These are phyloP conservation scores for Ennomos quercinarius DNA, from an alignment of 2,888 invertebrate genomes.

Conservation along the genomic window DNA sequence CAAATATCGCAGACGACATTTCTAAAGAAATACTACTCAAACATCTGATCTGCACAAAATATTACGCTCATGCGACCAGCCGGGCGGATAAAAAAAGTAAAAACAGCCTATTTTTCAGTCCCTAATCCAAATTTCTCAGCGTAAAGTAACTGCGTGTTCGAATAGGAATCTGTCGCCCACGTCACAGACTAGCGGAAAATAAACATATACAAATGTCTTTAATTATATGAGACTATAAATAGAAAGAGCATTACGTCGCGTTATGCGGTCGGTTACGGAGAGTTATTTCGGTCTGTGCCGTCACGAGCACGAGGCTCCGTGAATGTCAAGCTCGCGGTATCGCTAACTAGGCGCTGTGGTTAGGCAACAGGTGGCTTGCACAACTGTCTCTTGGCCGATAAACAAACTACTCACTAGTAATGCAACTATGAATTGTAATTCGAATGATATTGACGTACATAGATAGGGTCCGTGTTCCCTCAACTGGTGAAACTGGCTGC, in stretches of 20 bases:
- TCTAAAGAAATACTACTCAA: neutral
- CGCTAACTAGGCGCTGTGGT: slow-evolving; percentile 68
- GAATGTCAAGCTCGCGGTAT: slow-evolving; percentile 83
- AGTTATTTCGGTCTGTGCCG: slow-evolving; percentile 78
- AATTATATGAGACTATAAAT: slow-evolving; percentile 80
- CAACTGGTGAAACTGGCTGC: neutral
- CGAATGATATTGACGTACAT: slow-evolving; percentile 8
- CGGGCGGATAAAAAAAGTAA: no score
- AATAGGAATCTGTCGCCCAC: slow-evolving; percentile 17
- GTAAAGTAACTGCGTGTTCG: no score
- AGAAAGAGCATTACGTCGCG: slow-evolving; percentile 78
- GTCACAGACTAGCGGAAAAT: slow-evolving; percentile 65
- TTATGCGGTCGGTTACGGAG: slow-evolving; percentile 80
- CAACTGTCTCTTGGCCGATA: slow-evolving; percentile 57
- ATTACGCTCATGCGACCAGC: no score
- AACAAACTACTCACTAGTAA: slow-evolving; percentile 43
- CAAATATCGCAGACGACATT: neutral
- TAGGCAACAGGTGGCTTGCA: slow-evolving; percentile 79
- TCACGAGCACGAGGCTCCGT: slow-evolving; percentile 77
- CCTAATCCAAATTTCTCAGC: no score
- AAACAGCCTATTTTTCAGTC: no score
- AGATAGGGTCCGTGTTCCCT: slow-evolving; percentile 8
- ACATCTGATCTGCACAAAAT: neutral
- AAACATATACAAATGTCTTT: slow-evolving; percentile 69
- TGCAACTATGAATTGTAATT: slow-evolving; percentile 29